Conservation (phyloP, 2,888 invertebrate species). For the Tetragonisca angustula region DNA sequence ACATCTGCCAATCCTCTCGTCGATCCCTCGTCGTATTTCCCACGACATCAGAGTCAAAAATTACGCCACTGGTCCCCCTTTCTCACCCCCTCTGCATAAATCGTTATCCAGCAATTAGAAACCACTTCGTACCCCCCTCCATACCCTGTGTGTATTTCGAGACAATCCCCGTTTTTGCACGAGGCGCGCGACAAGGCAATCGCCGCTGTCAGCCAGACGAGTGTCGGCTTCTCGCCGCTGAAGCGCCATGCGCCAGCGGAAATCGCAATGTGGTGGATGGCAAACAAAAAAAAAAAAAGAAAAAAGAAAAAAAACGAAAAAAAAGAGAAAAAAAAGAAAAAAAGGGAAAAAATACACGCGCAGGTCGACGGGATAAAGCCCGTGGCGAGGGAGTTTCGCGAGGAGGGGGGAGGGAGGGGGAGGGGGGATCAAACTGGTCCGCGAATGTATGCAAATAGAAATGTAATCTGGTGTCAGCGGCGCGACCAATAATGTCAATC, state of each 20-base stretch:
- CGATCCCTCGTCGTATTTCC: not conserved
- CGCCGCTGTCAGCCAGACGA: not conserved
- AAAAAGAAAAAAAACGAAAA: not conserved
- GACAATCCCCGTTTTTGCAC: slow-evolving; percentile 11
- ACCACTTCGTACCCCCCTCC: not conserved
- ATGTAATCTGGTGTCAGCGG: slow-evolving; percentile 84
- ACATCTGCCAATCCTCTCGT: not conserved
- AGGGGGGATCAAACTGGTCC: slow-evolving; percentile 76
- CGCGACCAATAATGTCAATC: slow-evolving; percentile 84
- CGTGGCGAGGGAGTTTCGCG: slow-evolving; percentile 30
- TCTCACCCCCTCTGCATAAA: not conserved
- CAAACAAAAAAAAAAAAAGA: slow-evolving; percentile 1
- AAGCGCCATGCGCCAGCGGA: not conserved
- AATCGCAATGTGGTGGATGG: not conserved
- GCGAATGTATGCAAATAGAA: slow-evolving; percentile 84
- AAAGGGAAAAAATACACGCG: slow-evolving; percentile 7
- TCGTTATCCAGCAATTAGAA: slow-evolving; percentile 6
- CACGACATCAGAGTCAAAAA: not conserved
- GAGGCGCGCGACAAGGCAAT: not conserved
- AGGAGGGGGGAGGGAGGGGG: not conserved
- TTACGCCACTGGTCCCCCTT: not conserved
- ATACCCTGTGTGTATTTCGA: not conserved
- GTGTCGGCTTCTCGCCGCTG: not conserved
- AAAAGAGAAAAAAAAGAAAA: no score
- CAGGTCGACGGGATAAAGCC: not conserved